Base-by-base conservation (phyloP, 30 jellyfish, hydroid and myxozoan species). In the Aurelia sp. region DNA sequence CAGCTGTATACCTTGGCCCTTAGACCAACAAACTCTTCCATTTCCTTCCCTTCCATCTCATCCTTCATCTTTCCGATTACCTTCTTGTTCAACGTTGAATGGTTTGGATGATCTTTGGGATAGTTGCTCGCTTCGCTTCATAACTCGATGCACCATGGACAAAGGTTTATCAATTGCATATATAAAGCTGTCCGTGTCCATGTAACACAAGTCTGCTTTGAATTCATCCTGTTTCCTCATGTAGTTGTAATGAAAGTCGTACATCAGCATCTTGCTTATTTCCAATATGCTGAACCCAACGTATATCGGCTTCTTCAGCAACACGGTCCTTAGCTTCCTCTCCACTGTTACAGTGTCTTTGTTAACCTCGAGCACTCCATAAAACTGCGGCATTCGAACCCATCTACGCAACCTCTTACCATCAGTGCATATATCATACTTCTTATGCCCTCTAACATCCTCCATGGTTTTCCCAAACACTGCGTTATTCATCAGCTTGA, bases 221-320 rank as follows among this genome's bases (percentile, higher is more conserved):
- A 7, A 38, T 38, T 7, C 50, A 38, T 0, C 0, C 9, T 38
- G 10, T 7, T 38, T 38, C 50, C 9, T 38, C 50, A 38, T 38
- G 50, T 38, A 81, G 47, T 65, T 20, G 22, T 81, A 81, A 27
- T 67, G 91, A 24, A 81, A 62, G 58, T 81, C 91, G 47, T 81
- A 81, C 88, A 81, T 81, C 58, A 62, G 3, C 48, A 35, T 35
- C 60, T 64, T 81, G 77, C 89, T 64, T 17, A 81, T n/a, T 17
- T 81, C 88, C 60, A 81, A 27, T 4, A 67, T 61, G 22, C 88
- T 22, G 53, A 30, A 48, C 8, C 88, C 89, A 0, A 64, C 71
- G 21, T 81, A 81, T 17, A 81, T 52, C 12, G 89, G 91, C 19
- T 61, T 65, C 12, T 20, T 41, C 78, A 81, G 15, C 13, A 1